phyloP scores from a whole-genome alignment of 1,140 invertebrate genomes.

The Hesperophylax magnus region DNA sequence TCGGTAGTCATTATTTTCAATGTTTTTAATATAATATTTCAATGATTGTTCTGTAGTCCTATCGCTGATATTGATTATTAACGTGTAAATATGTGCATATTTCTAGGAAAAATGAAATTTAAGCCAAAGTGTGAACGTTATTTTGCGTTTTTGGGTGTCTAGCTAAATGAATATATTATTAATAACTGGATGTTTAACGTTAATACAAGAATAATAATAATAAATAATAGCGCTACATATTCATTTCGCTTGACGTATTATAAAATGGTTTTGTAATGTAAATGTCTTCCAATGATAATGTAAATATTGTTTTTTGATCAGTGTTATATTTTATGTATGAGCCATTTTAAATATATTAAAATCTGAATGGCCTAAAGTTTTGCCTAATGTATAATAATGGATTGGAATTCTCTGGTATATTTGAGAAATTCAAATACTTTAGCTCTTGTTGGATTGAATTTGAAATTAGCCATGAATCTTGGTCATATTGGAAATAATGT shows the following conservation, averaged over 20 bases:
- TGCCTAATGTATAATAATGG: background rate
- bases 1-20: too few relatives aligned
- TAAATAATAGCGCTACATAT: background rate
- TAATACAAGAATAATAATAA: background rate
- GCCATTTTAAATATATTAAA: background rate
- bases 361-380: background rate
- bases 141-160: conserved; percentile 28
- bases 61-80: too few relatives aligned
- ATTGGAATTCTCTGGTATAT: too few relatives aligned
- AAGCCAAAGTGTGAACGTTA: background rate
- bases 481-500: too few relatives aligned
- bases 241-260: background rate
- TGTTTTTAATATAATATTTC: too few relatives aligned
- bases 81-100: background rate
- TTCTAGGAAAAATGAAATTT: background rate
- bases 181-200: conserved; percentile 9
- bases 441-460: too few relatives aligned
- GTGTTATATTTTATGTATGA: too few relatives aligned
- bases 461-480: too few relatives aligned
- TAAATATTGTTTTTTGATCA: background rate
- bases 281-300: conserved; percentile 26
- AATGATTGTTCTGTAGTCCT: too few relatives aligned
- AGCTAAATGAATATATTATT: conserved; percentile 7
- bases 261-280: conserved; percentile 19
- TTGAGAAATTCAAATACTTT: too few relatives aligned